Conservation (phyloP, 2,888 invertebrate species). For the Sericinus montela region DNA sequence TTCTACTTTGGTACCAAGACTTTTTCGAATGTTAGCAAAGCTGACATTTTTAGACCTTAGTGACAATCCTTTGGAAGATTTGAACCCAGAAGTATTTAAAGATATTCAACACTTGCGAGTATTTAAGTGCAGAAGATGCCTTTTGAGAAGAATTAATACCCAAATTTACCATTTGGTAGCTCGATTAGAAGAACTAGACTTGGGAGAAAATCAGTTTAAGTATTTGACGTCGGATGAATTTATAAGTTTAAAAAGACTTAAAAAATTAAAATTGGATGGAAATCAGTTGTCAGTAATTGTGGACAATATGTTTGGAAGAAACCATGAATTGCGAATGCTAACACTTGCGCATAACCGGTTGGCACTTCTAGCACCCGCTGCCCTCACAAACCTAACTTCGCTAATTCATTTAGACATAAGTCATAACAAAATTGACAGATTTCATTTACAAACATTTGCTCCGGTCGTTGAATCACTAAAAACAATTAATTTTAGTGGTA, state of each 20-base stretch:
- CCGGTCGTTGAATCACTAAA: constrained; percentile 81
- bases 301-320: constrained; percentile 83
- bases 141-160: constrained; percentile 85
- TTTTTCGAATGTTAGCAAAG: constrained; percentile 86
- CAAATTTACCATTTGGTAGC: constrained; percentile 88
- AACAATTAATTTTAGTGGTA: constrained; percentile 85
- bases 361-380: constrained; percentile 85
- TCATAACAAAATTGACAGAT: constrained; percentile 85
- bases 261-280: constrained; percentile 83
- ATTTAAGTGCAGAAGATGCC: constrained; percentile 86
- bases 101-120: constrained; percentile 85
- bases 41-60: constrained; percentile 86
- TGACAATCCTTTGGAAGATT: constrained; percentile 85
- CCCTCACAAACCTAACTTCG: constrained; percentile 85
- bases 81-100: constrained; percentile 89
- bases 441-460: constrained; percentile 81
- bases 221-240: constrained; percentile 86
- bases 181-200: constrained; percentile 85
- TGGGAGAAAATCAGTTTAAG: constrained; percentile 88
- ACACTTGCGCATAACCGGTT: constrained; percentile 85
- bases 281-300: constrained; percentile 88
- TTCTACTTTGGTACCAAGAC: constrained; percentile 83
- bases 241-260: constrained; percentile 82
- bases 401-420: constrained; percentile 86
- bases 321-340: constrained; percentile 73